Percentiles rank a stretch among this genome's conserved stretches.
Conservation (phyloP, 1,140 invertebrate species). For the Listronotus oregonensis region DNA sequence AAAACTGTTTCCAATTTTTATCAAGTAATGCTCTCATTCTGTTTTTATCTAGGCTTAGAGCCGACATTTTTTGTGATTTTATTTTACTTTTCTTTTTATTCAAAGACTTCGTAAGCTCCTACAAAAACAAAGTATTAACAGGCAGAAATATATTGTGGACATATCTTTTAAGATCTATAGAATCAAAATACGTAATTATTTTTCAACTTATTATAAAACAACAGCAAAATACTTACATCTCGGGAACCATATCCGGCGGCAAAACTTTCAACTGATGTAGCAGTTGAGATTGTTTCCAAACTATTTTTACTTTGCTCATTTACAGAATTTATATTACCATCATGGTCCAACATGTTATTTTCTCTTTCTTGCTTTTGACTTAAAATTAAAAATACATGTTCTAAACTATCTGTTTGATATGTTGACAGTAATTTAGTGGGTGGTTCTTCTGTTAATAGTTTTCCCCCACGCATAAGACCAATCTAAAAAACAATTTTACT, state of each 20-base stretch:
- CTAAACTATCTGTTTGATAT: constrained; percentile 67
- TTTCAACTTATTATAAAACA: no score
- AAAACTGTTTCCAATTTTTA: constrained; percentile 51
- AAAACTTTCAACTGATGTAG: constrained; percentile 27
- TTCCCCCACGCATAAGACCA: constrained; percentile 85
- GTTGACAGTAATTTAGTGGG: constrained; percentile 68
- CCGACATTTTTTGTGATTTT: constrained; percentile 4
- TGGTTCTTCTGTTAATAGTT: constrained; percentile 82
- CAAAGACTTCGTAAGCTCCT: constrained; percentile 18
- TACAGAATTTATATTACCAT: neutral
- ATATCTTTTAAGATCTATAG: neutral
- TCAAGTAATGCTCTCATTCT: constrained; percentile 46
- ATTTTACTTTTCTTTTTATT: constrained; percentile 10
- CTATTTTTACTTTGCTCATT: neutral
- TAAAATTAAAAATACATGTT: constrained; percentile 74
- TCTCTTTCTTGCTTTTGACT: constrained; percentile 62
- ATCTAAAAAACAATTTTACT: constrained; percentile 75
- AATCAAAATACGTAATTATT: no score
- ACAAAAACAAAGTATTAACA: neutral
- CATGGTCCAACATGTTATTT: neutral
- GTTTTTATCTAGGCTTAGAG: constrained; percentile 30
- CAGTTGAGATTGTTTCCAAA: constrained; percentile 2
- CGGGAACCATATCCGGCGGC: constrained; percentile 33
- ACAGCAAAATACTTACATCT: constrained; percentile 28
- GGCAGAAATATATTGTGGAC: neutral